A percentile compares a stretch with the other conserved stretches of the same genome.
Conservation (phyloP, 2,888 invertebrate genomes). For the Temnothorax unifasciatus region DNA sequence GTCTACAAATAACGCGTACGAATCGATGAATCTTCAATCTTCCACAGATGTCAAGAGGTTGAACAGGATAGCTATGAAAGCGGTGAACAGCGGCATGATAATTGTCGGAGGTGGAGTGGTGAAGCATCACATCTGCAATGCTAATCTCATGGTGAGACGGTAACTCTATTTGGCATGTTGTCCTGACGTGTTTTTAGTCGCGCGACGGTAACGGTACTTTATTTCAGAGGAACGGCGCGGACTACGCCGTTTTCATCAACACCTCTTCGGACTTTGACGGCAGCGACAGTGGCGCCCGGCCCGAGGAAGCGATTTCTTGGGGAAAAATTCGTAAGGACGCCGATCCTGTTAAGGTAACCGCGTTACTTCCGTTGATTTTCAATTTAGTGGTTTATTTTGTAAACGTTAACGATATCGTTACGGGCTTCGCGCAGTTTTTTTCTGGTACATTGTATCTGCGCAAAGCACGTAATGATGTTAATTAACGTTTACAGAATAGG, state of each 20-base stretch:
- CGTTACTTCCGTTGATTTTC: background rate
- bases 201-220: background rate
- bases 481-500: too few relatives aligned
- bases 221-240: slow-evolving; percentile 96
- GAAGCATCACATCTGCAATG: slow-evolving; percentile 99
- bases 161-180: background rate
- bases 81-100: slow-evolving; percentile 97
- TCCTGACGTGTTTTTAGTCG: background rate
- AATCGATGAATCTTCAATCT: slow-evolving; percentile 9
- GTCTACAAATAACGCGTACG: background rate
- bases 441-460: too few relatives aligned
- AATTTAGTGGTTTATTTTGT: too few relatives aligned
- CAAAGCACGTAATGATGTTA: too few relatives aligned
- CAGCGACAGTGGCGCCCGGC: slow-evolving; percentile 98
- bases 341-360: slow-evolving; percentile 93
- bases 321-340: slow-evolving; percentile 97
- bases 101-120: slow-evolving; percentile 98
- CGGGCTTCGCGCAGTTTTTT: too few relatives aligned
- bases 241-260: slow-evolving; percentile 97
- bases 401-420: too few relatives aligned
- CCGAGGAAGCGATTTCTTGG: slow-evolving; percentile 99
- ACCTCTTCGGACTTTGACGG: slow-evolving; percentile 99
- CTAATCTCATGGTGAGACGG: slow-evolving; percentile 96
- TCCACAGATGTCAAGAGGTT: slow-evolving; percentile 93
- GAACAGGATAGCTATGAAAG: slow-evolving; percentile 97